Base-by-base conservation (phyloP, 1,140 invertebrate species). In the Mizuhopecten yessoensis region DNA sequence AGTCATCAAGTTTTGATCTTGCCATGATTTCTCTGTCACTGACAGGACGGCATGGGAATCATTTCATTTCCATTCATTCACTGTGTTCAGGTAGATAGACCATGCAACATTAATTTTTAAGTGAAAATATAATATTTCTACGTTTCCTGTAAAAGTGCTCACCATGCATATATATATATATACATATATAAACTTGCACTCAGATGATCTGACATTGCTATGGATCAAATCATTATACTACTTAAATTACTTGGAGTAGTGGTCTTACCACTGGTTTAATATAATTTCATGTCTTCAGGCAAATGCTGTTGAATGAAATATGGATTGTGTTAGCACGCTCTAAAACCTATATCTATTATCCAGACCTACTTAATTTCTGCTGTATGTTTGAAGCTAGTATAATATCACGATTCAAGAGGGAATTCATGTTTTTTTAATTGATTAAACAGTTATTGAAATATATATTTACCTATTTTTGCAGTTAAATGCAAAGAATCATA, bases 221-320 rank as follows among this genome's bases (percentile, higher is more conserved):
- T 9, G 57, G 1, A 75, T 75, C 15, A 75, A 29, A 75, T 5
- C 15, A 75, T 75, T 75, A 29, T 75, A 75, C 57, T 29, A 29
- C 57, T 75, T 75, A 75, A 75, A 75, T 29, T 15, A 49, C 45
- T 20, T 17, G 15, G 57, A 17, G 57, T 75, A 75, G 5, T 75
- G 57, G n/a, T 75, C 57, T 29, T 29, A n/a, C 17, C 5, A 75
- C 23, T 29, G 23, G 1, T 75, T 29, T 29, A 75, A 75, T 75
- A 29, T 75, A n/a, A 75, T 75, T 75, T 75, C 57, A 75, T 75
- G 57, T 75, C 57, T 75, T 29, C 57, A 75, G 57, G 57, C 57
- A 75, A 29, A 75, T 11, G 29, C 29, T 75, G 17, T 75, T 9
- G 15, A 9, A 17, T 75, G 57, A 75, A 75, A 17, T 75, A 75